Evolutionary conservation across 2,888 invertebrate genomes (phyloP).

Genomic region (Ctena decussata): DNA sequence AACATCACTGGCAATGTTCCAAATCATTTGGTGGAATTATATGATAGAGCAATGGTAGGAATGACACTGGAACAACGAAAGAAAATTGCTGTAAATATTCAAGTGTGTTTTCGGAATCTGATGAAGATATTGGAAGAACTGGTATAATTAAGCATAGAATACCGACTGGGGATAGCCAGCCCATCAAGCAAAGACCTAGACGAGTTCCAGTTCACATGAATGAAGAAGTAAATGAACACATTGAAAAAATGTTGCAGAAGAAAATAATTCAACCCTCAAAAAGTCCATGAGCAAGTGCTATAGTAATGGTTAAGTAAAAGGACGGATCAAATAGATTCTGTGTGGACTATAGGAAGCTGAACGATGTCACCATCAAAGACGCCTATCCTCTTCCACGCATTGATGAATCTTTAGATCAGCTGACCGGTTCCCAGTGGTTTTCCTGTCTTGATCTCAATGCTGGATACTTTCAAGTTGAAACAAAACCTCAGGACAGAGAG

Average conservation of each 20-base stretch:
- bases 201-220: constrained; percentile 37
- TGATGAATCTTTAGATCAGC: neutral
- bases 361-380: neutral
- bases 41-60: neutral
- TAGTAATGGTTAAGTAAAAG: constrained; percentile 47
- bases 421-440: neutral
- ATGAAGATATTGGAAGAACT: constrained; percentile 44
- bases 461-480: neutral
- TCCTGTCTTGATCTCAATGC: neutral
- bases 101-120: constrained; percentile 35
- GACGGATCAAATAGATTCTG: constrained; percentile 53
- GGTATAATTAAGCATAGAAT: constrained; percentile 41
- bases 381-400: too few relatives aligned
- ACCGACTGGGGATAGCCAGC: constrained; percentile 31
- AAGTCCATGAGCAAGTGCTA: constrained; percentile 47
- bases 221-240: constrained; percentile 26
- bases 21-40: neutral
- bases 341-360: constrained; percentile 26
- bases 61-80: neutral
- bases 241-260: constrained; percentile 41
- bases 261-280: constrained; percentile 45
- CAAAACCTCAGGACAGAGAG: neutral
- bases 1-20: neutral
- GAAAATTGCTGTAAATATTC: constrained; percentile 20
- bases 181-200: constrained; percentile 41